A percentile compares a stretch with the other conserved stretches of the same genome.
Evolutionary conservation across 1,140 invertebrate species (phyloP).

Genomic region (Phenacoccus solenopsis): DNA sequence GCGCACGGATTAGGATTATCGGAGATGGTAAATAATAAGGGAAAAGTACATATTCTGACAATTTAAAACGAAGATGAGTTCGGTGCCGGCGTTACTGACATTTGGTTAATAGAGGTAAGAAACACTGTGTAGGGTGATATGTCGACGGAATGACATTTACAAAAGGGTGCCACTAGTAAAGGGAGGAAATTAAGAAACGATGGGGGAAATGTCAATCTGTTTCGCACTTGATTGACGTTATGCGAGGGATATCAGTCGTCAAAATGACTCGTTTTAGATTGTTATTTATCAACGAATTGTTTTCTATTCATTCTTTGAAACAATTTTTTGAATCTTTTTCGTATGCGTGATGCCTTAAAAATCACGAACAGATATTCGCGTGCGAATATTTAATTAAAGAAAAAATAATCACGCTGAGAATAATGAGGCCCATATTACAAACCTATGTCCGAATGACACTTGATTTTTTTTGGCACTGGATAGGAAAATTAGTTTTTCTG

Average conservation of each 20-base stretch:
- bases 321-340: no score
- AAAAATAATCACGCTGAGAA: not conserved
- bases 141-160: constrained; percentile 13
- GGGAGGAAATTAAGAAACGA: constrained; percentile 4
- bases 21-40: not conserved
- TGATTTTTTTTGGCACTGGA: no score
- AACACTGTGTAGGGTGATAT: constrained; percentile 11
- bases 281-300: constrained; percentile 2
- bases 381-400: not conserved
- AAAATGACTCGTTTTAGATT: not conserved
- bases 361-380: not conserved
- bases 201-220: constrained; percentile 12
- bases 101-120: constrained; percentile 18
- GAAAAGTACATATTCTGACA: not conserved
- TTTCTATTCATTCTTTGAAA: not conserved
- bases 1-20: not conserved
- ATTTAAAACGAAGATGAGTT: constrained; percentile 16
- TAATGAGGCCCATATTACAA: not conserved
- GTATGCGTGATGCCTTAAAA: not conserved
- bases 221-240: constrained; percentile 12
- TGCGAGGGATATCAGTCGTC: constrained; percentile 8
- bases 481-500: no score
- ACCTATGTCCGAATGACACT: not conserved
- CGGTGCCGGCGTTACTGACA: not conserved
- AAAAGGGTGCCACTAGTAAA: not conserved